phyloP scores from a whole-genome alignment of 2,113 vertebrate genomes.

The Pyrgilauda ruficollis region DNA sequence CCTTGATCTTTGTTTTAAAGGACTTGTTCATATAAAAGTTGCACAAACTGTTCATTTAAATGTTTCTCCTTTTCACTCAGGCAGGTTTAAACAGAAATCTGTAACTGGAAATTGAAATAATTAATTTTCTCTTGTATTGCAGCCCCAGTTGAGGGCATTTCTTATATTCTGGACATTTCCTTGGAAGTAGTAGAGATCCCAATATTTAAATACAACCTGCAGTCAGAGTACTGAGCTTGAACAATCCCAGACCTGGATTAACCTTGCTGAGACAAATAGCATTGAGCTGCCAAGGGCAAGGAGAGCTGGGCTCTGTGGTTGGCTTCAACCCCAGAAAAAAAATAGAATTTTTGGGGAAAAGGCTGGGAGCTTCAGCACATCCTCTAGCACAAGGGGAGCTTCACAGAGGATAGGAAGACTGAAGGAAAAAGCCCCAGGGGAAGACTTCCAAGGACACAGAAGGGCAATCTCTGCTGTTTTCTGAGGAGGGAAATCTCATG shows the following conservation, averaged over 20 bases:
- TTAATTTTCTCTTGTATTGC: not conserved
- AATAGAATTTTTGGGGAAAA: fast-evolving
- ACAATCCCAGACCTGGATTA: not conserved
- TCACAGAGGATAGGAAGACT: not conserved
- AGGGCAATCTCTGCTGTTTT: not conserved
- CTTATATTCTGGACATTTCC: not conserved
- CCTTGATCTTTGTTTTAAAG: not conserved
- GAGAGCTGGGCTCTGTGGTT: not conserved
- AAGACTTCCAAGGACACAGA: not conserved
- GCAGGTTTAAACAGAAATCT: not conserved
- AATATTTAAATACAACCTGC: not conserved
- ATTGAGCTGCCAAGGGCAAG: not conserved
- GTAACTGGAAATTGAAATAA: not conserved
- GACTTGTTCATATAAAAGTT: not conserved
- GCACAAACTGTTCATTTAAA: not conserved
- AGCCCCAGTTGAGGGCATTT: not conserved
- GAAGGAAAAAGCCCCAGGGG: not conserved
- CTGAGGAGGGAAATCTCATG: not conserved
- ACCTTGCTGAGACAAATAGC: not conserved
- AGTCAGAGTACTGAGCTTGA: not conserved
- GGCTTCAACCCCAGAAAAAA: not conserved
- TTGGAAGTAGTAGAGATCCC: not conserved
- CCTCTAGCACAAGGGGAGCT: not conserved
- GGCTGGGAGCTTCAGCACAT: not conserved
- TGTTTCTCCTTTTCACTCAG: not conserved